A percentile compares a stretch with the other conserved stretches of the same genome.
These are phyloP conservation scores for Desmodus rotundus DNA, from an alignment of 2,113 vertebrate genomes.

Conservation along the genomic window DNA sequence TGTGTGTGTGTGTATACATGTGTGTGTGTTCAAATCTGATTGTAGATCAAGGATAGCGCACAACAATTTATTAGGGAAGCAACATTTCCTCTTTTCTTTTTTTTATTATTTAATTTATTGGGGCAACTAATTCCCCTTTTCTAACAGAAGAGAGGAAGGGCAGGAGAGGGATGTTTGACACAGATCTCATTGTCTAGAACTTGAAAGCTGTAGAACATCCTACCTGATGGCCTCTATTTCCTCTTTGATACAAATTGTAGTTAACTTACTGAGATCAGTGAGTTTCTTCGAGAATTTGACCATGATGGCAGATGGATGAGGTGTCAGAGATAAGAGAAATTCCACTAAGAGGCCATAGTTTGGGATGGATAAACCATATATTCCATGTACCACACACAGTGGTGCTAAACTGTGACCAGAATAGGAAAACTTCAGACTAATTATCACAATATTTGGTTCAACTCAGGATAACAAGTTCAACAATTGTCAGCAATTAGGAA, in stretches of 20 bases:
- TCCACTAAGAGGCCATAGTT: not conserved
- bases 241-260: not conserved
- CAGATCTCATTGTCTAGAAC: not conserved
- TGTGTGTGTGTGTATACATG: not conserved
- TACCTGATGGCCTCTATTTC: not conserved
- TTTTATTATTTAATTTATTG: no score
- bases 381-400: not conserved
- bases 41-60: not conserved
- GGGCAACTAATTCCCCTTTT: not conserved
- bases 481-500: not conserved
- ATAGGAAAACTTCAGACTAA: not conserved
- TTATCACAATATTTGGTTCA: not conserved
- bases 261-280: not conserved
- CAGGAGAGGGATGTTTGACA: not conserved
- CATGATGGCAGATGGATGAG: not conserved
- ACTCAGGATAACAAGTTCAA: not conserved
- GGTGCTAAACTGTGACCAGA: not conserved
- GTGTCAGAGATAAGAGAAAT: not conserved
- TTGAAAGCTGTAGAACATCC: not conserved
- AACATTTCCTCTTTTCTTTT: not conserved
- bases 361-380: not conserved
- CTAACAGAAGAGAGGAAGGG: not conserved
- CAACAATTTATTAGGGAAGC: not conserved
- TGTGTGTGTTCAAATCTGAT: not conserved
- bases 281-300: not conserved